Evolutionary conservation across 2,113 vertebrate genomes (phyloP).

Genomic region (Astatoreochromis straeleni): DNA sequence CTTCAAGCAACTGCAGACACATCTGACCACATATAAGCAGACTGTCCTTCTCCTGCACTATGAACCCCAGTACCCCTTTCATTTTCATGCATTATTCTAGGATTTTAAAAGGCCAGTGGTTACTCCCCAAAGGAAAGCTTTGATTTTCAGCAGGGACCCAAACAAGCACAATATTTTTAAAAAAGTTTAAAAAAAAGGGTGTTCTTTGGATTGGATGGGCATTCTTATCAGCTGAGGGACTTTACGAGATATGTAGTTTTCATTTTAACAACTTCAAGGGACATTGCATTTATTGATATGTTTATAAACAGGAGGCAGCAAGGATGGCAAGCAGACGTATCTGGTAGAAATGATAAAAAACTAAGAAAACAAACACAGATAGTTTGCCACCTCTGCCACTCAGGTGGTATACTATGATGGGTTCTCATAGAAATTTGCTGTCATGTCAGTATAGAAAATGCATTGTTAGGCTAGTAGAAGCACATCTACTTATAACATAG

Average conservation of each 20-base stretch:
- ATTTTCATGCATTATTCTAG: conserved; percentile 16
- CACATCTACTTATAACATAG: background rate
- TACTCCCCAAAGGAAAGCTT: background rate
- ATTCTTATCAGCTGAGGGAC: background rate
- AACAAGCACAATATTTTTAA: background rate
- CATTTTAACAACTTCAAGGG: background rate
- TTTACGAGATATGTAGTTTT: background rate
- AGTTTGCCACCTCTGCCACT: background rate
- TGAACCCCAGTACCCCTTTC: background rate
- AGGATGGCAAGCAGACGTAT: background rate
- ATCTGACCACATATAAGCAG: background rate
- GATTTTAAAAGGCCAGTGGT: background rate
- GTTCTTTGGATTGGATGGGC: background rate
- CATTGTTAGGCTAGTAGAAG: background rate
- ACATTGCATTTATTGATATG: background rate
- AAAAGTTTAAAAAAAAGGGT: rapidly evolving
- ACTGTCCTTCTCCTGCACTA: background rate
- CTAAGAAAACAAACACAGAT: background rate
- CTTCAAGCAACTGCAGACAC: background rate
- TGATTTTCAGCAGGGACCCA: background rate
- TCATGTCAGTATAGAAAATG: background rate
- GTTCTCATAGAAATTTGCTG: background rate
- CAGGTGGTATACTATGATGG: background rate
- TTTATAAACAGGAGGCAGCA: background rate
- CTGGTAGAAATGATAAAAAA: background rate